phyloP scores from a whole-genome alignment of 2,888 invertebrate species.

The Cheiracanthium punctorium region DNA sequence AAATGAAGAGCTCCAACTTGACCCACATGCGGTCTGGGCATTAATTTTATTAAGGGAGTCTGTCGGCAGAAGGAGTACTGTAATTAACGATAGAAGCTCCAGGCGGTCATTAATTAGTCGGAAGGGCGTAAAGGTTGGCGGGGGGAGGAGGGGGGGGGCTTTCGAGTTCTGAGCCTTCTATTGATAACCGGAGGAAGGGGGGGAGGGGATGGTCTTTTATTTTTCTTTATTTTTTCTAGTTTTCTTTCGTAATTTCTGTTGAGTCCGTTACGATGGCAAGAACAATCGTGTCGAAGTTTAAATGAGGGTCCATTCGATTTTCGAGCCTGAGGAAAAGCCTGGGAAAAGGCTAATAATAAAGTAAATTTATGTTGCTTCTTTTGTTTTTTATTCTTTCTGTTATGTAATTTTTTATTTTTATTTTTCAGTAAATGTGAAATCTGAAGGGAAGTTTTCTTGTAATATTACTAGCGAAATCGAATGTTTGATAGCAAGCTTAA shows the following conservation, averaged over 20 bases:
- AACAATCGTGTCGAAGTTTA: constrained; percentile 12
- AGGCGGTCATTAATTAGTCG: constrained; percentile 59
- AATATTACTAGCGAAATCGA: too few species aligned
- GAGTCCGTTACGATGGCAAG: constrained; percentile 13
- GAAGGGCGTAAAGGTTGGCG: neutral
- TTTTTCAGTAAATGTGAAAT: too few species aligned
- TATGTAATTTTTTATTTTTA: too few species aligned
- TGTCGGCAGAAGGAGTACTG: constrained; percentile 51
- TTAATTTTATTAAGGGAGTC: constrained; percentile 63
- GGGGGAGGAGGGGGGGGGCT: neutral
- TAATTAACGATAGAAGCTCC: constrained; percentile 55
- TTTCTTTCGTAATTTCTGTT: neutral
- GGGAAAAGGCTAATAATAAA: neutral
- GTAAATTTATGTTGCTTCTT: too few species aligned
- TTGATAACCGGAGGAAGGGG: constrained; percentile 11
- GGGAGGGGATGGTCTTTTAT: neutral
- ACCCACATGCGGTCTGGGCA: constrained; percentile 57
- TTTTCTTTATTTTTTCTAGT: neutral
- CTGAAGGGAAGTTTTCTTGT: too few species aligned
- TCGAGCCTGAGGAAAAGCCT: neutral
- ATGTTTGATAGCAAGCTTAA: too few species aligned
- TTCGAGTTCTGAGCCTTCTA: constrained; percentile 40
- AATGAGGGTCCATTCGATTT: neutral
- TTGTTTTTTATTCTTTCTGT: too few species aligned
- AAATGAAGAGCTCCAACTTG: constrained; percentile 36